Evolutionary conservation across 2,888 invertebrate genomes (phyloP).

Genomic region (Nomada flava): DNA sequence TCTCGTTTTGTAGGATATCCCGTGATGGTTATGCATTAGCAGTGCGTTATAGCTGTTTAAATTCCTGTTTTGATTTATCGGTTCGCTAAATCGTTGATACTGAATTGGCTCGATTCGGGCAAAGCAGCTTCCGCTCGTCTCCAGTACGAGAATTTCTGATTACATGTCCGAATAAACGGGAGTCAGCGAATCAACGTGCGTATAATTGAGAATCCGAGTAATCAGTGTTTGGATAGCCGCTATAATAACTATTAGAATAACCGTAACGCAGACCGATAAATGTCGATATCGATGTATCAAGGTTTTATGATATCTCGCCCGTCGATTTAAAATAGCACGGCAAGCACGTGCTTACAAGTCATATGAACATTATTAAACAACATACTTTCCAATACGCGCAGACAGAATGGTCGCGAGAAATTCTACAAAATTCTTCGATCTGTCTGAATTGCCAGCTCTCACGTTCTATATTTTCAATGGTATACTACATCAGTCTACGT

Average conservation of each 20-base stretch:
- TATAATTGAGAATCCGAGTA: conserved; percentile 26
- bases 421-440: too few species aligned
- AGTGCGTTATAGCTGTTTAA: neutral
- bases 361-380: too few species aligned
- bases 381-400: too few species aligned
- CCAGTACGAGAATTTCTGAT: conserved; percentile 24
- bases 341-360: too few species aligned
- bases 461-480: too few species aligned
- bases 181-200: conserved; percentile 23
- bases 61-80: neutral
- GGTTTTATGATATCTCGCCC: neutral
- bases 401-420: too few species aligned
- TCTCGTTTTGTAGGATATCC: neutral
- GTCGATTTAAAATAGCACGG: too few species aligned
- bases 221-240: neutral
- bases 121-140: conserved; percentile 23
- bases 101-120: neutral
- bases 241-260: too few species aligned
- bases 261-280: too few species aligned
- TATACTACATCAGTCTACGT: too few species aligned
- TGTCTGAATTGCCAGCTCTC: too few species aligned
- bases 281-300: neutral
- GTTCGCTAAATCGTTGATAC: conserved; percentile 8
- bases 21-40: neutral
- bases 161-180: conserved; percentile 17